Percentiles rank a stretch among this genome's conserved stretches.
Evolutionary conservation across 2,797 vertebrate genomes (phyloP).

Genomic region (Lemur catta): DNA sequence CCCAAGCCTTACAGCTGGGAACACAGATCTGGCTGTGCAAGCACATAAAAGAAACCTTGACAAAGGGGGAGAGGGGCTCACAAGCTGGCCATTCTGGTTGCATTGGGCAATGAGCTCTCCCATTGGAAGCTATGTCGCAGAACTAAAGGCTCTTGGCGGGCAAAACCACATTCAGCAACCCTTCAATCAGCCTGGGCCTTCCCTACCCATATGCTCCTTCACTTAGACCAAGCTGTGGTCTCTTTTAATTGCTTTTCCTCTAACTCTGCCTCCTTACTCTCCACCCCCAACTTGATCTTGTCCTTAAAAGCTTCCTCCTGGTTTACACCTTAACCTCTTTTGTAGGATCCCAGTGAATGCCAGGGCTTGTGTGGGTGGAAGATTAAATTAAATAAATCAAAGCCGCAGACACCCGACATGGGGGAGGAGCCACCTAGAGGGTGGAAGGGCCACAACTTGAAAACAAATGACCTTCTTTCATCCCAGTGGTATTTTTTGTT

Average conservation of each 20-base stretch:
- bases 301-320: slow-evolving; percentile 61
- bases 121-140: background rate
- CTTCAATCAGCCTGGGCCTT: background rate
- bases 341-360: slow-evolving; percentile 44
- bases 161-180: background rate
- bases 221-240: slow-evolving; percentile 56
- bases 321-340: slow-evolving; percentile 51
- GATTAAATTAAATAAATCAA: slow-evolving; percentile 22
- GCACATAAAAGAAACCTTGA: slow-evolving; percentile 25
- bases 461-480: slow-evolving; percentile 45
- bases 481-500: slow-evolving; percentile 56
- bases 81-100: background rate
- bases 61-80: background rate
- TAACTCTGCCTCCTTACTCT: background rate
- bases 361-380: slow-evolving; percentile 38
- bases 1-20: slow-evolving; percentile 9
- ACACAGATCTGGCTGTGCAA: slow-evolving; percentile 9
- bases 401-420: background rate
- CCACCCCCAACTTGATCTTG: background rate
- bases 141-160: background rate
- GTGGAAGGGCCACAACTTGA: slow-evolving; percentile 12
- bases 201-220: background rate
- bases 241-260: slow-evolving; percentile 33
- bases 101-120: background rate
- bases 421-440: background rate